These are phyloP conservation scores for Noctuana brunneofusca DNA, from an alignment of 2,888 invertebrate genomes.

Conservation along the genomic window DNA sequence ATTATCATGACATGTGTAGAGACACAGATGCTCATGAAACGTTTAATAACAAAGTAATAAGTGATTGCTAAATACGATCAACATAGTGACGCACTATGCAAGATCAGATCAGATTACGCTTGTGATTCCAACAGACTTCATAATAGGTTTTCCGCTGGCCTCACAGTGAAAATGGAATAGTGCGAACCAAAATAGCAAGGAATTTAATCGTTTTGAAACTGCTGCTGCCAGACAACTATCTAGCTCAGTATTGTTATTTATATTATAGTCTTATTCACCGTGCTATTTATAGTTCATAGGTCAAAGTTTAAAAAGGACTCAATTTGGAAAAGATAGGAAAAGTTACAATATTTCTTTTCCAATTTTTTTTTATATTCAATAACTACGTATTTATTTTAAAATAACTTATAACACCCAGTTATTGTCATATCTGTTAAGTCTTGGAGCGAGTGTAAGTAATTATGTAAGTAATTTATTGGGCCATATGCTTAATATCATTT, in stretches of 20 bases:
- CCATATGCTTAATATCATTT: slow-evolving; percentile 49
- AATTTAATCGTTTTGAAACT: slow-evolving; percentile 21
- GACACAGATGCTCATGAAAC: too few species aligned
- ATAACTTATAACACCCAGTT: slow-evolving; percentile 25
- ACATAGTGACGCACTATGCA: slow-evolving; percentile 15
- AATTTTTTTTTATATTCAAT: too few species aligned
- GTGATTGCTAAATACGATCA: slow-evolving; percentile 30
- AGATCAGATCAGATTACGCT: slow-evolving; percentile 29
- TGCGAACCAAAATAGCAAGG: slow-evolving; percentile 12
- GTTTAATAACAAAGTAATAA: too few species aligned
- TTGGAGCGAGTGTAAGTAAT: slow-evolving; percentile 33
- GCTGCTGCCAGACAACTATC: background rate
- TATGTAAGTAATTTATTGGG: slow-evolving; percentile 32
- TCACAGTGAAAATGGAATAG: slow-evolving; percentile 24
- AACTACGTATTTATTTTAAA: slow-evolving; percentile 21
- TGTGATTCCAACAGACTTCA: slow-evolving; percentile 30
- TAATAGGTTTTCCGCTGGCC: slow-evolving; percentile 30
- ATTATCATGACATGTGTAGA: too few species aligned
- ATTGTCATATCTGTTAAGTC: slow-evolving; percentile 27
- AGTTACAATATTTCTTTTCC: too few species aligned
- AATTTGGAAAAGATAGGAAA: background rate
- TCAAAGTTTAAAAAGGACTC: background rate
- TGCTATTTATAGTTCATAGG: background rate
- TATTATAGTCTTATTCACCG: background rate
- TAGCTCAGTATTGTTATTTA: background rate